Evolutionary conservation across 2,888 invertebrate genomes (phyloP).

Genomic region (Lithophane ornitopus): DNA sequence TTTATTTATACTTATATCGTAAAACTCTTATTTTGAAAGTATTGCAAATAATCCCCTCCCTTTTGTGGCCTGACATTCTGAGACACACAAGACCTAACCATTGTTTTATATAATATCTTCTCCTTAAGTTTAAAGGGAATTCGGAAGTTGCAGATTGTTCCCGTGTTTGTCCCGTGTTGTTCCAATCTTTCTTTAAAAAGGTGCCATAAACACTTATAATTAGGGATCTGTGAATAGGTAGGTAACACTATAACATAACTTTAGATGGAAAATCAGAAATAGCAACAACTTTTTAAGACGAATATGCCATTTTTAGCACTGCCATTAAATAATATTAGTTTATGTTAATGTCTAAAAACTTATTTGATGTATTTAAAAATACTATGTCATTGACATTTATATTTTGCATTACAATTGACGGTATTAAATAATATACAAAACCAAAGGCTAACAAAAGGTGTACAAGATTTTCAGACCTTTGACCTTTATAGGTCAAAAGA

Average conservation of each 20-base stretch:
- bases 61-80: no score
- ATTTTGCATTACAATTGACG: neutral
- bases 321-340: neutral
- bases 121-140: no score
- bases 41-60: no score
- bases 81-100: no score
- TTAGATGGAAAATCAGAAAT: neutral
- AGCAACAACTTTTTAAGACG: neutral
- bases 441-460: neutral
- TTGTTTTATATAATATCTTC: no score
- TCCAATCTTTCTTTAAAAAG: no score
- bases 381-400: constrained; percentile 24
- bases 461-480: constrained; percentile 19
- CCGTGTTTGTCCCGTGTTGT: no score
- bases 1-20: neutral
- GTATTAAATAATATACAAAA: constrained; percentile 4
- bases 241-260: neutral
- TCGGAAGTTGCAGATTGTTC: no score
- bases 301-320: constrained; percentile 24
- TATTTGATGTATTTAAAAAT: constrained; percentile 1
- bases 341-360: neutral
- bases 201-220: neutral
- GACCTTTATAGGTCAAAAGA: constrained; percentile 11
- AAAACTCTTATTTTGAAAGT: no score
- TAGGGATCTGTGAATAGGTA: neutral